Base-by-base conservation (phyloP, 2,113 vertebrate genomes). In the Sebastes schlegelii region DNA sequence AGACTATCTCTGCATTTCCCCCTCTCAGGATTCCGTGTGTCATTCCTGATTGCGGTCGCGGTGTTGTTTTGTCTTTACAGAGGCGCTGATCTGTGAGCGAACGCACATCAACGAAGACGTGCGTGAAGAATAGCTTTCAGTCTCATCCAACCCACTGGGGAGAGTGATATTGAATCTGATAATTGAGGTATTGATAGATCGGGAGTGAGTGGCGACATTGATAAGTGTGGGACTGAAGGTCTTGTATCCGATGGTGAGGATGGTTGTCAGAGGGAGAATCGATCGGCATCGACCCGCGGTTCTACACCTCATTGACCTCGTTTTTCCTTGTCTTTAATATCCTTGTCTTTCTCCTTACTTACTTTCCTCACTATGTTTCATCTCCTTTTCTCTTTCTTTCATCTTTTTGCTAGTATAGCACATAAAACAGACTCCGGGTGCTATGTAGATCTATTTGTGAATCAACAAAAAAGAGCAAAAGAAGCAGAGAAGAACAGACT, bases 161-260 rank as follows among this genome's bases (percentile, higher is more conserved):
- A 85, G 83, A 62, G 71, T 26, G 83, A 90, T 83, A 90, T 82
- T 86, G 80, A 83, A 84, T 86, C 86, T 77, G 90, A 90, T 94
- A 88, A 93, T 87, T 89, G 88, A 91, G 63, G 80, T 90, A 87
- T 80, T 85, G 90, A 90, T 91, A 81, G 86, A 92, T 83, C 40
- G 19, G 46, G 75, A 84, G 40, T 62, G 74, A 84, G 87, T 84
- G 78, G 81, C 5, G 87, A 91, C 89, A 86, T 82, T 92, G 86
- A 93, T 88, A 90, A 92, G 90, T 91, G 88, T 88, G 89, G 65
- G 78, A 82, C 80, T 89, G 80, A 86, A 89, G 82, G 79, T 89
- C 85, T 90, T 57, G 79, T 45, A 78, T 80, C 74, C n/a, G 9
- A 69, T 19, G 81, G 74, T 70, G 77, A 86, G 86, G 84, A 83